Evolutionary conservation across 2,113 vertebrate species (phyloP).

Genomic region (Apeltes quadracus): DNA sequence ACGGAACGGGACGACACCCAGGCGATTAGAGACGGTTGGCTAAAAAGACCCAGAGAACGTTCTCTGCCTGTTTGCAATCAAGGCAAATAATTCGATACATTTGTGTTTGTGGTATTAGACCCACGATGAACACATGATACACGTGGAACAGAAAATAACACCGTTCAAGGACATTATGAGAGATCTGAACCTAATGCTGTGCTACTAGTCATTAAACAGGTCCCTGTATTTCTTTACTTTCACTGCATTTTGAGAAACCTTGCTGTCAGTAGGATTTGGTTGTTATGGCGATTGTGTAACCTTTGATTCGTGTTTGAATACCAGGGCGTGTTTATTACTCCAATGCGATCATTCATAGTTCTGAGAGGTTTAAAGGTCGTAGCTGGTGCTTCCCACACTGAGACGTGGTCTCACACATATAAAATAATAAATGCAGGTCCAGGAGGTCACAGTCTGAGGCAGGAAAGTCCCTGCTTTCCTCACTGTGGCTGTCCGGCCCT

Average conservation of each 20-base stretch:
- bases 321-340: not conserved
- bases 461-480: not conserved
- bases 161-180: not conserved
- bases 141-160: not conserved
- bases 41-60: constrained; percentile 2
- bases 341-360: not conserved
- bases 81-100: not conserved
- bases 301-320: not conserved
- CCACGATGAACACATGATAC: not conserved
- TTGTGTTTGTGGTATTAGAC: not conserved
- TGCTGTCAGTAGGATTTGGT: not conserved
- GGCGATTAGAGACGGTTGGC: not conserved
- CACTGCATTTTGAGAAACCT: not conserved
- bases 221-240: not conserved
- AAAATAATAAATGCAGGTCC: not conserved
- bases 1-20: not conserved
- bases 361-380: not conserved
- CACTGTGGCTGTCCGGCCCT: not conserved
- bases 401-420: not conserved
- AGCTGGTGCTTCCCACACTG: not conserved
- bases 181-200: not conserved
- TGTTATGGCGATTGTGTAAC: not conserved
- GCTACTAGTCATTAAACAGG: too few species aligned
- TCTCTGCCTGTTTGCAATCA: not conserved
- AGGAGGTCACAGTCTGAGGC: not conserved